phyloP scores from a whole-genome alignment of 2,113 vertebrate genomes.

The Brachyhypopomus occidentalis region DNA sequence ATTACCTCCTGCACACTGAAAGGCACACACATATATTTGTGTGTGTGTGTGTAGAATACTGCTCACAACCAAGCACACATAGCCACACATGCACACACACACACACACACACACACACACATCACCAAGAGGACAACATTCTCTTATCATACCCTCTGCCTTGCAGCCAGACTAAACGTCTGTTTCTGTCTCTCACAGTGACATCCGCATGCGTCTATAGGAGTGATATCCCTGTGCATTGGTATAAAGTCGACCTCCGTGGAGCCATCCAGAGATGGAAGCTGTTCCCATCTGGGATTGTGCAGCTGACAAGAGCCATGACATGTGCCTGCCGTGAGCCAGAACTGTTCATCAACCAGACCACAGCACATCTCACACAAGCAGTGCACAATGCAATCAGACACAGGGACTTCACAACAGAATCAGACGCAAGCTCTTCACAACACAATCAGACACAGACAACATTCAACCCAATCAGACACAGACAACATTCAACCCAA shows the following conservation, averaged over 20 bases:
- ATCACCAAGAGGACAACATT: neutral
- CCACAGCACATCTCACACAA: too few species aligned
- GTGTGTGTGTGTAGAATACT: too few species aligned
- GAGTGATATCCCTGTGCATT: constrained; percentile 2
- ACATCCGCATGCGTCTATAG: constrained; percentile 8
- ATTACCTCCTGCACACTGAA: too few species aligned
- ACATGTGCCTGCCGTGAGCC: constrained; percentile 38
- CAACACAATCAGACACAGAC: too few species aligned
- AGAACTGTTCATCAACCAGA: neutral
- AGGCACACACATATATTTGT: too few species aligned
- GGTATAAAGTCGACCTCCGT: neutral
- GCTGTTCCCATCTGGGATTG: constrained; percentile 8
- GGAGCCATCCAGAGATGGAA: neutral
- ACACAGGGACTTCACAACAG: too few species aligned
- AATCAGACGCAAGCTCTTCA: too few species aligned
- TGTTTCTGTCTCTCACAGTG: constrained; percentile 34
- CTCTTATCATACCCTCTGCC: constrained; percentile 24
- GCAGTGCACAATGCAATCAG: too few species aligned
- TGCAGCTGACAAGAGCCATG: constrained; percentile 42
- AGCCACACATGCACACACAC: neutral
- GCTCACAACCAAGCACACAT: neutral
- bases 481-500: too few species aligned
- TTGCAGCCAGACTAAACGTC: constrained; percentile 34
- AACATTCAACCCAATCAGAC: too few species aligned
- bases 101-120: constrained; percentile 38